Evolutionary conservation across 2,888 invertebrate species (phyloP).

Genomic region (Leucophenga montana): DNA sequence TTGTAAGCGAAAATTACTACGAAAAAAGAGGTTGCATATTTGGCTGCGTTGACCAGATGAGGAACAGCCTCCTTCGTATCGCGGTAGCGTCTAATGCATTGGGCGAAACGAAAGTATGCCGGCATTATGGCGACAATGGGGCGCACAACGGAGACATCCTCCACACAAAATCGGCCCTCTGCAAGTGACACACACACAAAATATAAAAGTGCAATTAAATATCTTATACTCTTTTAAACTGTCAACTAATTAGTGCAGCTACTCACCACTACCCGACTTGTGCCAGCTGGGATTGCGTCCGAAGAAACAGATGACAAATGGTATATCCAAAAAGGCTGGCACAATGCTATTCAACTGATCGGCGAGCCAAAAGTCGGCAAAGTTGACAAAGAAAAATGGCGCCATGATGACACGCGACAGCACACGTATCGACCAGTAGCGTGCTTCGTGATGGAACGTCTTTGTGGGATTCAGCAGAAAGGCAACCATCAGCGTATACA

Average conservation of each 20-base stretch:
- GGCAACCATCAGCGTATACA: constrained; percentile 79
- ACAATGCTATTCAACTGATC: constrained; percentile 88
- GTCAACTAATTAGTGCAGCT: neutral
- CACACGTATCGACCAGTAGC: constrained; percentile 80
- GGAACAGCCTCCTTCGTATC: constrained; percentile 86
- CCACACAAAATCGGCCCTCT: constrained; percentile 75
- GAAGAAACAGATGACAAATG: constrained; percentile 87
- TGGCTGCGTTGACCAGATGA: constrained; percentile 89
- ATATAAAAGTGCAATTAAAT: neutral
- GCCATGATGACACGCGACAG: constrained; percentile 80
- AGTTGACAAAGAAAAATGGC: constrained; percentile 85
- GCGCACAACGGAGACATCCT: constrained; percentile 74
- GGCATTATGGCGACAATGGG: constrained; percentile 85
- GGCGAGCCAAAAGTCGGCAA: constrained; percentile 90
- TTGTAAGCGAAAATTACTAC: constrained; percentile 82
- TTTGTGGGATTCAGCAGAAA: constrained; percentile 85
- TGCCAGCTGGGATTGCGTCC: constrained; percentile 77
- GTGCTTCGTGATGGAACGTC: constrained; percentile 83
- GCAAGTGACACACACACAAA: constrained; percentile 28
- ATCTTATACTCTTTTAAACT: neutral
- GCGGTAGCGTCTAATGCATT: constrained; percentile 86
- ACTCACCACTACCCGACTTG: constrained; percentile 69
- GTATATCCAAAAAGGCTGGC: constrained; percentile 84
- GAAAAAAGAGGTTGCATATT: constrained; percentile 92
- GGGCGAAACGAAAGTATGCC: constrained; percentile 89